A percentile compares a stretch with the other conserved stretches of the same genome.
These are phyloP conservation scores for Drosophila suzukii DNA, from an alignment of 1,140 invertebrate species.

Conservation along the genomic window DNA sequence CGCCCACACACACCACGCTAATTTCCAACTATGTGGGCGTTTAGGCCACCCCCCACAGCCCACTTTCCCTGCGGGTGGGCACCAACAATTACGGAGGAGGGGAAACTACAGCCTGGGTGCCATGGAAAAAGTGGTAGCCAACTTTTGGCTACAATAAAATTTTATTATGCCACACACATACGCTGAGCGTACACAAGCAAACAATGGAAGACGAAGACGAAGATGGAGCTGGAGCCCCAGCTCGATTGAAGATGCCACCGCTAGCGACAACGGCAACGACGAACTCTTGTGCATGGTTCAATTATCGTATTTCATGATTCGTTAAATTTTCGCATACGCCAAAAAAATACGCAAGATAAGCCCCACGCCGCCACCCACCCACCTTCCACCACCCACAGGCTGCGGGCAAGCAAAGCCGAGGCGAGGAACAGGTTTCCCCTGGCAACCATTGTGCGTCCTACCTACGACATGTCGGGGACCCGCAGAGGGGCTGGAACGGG, in stretches of 20 bases:
- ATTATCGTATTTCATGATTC: slow-evolving; percentile 83
- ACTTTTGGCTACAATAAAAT: slow-evolving; percentile 82
- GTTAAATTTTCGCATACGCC: slow-evolving; percentile 82
- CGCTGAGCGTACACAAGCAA: slow-evolving; percentile 51
- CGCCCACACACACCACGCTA: slow-evolving; percentile 50
- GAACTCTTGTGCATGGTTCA: slow-evolving; percentile 82
- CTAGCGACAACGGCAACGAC: slow-evolving; percentile 47
- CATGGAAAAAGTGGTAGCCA: slow-evolving; percentile 73
- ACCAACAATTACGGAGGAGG: slow-evolving; percentile 65
- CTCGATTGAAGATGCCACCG: slow-evolving; percentile 52
- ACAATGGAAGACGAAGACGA: slow-evolving; percentile 56
- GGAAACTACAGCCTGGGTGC: slow-evolving; percentile 49
- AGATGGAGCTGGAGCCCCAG: slow-evolving; percentile 23
- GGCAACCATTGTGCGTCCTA: slow-evolving; percentile 78
- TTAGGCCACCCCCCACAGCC: slow-evolving; percentile 35
- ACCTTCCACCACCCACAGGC: slow-evolving; percentile 9
- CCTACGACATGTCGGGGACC: slow-evolving; percentile 56
- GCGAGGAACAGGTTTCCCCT: slow-evolving; percentile 73
- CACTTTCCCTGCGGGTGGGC: slow-evolving; percentile 2
- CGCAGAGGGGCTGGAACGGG: slow-evolving; percentile 37
- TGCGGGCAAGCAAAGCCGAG: slow-evolving; percentile 59
- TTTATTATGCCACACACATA: slow-evolving; percentile 82
- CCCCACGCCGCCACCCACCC: slow-evolving; percentile 1
- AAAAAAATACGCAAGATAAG: slow-evolving; percentile 76
- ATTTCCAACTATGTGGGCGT: slow-evolving; percentile 75